Evolutionary conservation across 2,888 invertebrate species (phyloP).

Genomic region (Epinotia bilunana): DNA sequence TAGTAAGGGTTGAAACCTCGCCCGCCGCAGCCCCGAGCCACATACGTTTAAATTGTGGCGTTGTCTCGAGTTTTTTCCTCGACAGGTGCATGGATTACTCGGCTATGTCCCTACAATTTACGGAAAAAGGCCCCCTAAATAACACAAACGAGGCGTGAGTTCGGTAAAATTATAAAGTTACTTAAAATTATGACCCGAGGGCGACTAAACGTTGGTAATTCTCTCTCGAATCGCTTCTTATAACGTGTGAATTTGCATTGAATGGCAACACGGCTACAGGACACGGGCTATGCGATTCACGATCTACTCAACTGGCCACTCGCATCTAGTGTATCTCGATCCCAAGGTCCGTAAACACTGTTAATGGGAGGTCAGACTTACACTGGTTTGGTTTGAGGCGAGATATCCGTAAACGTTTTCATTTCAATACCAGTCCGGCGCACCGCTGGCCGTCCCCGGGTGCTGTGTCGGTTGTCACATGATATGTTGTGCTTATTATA

Average conservation of each 20-base stretch:
- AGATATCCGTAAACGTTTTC: background rate
- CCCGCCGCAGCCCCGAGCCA: slow-evolving; percentile 38
- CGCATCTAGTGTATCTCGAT: background rate
- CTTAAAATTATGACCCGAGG: slow-evolving; percentile 78
- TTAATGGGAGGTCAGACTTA: background rate
- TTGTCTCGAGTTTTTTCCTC: slow-evolving; percentile 39
- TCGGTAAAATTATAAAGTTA: slow-evolving; percentile 71
- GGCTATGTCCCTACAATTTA: slow-evolving; percentile 43
- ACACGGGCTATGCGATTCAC: slow-evolving; percentile 52
- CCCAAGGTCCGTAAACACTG: background rate
- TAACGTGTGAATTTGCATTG: slow-evolving; percentile 82
- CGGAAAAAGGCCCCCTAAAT: slow-evolving; percentile 47
- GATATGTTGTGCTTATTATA: slow-evolving; percentile 37
- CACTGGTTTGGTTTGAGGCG: background rate
- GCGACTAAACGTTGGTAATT: slow-evolving; percentile 84
- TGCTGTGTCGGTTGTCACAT: slow-evolving; percentile 50
- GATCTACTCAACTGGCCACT: background rate
- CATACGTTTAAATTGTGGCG: slow-evolving; percentile 29
- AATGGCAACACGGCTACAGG: slow-evolving; percentile 70
- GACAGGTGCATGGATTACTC: slow-evolving; percentile 42
- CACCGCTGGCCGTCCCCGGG: slow-evolving; percentile 62
- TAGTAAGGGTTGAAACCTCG: slow-evolving; percentile 40
- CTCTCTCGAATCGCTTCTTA: slow-evolving; percentile 77
- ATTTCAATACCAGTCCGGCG: slow-evolving; percentile 57
- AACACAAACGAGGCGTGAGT: slow-evolving; percentile 57